Conservation (phyloP, 2,888 invertebrate species). For the Aelia acuminata region DNA sequence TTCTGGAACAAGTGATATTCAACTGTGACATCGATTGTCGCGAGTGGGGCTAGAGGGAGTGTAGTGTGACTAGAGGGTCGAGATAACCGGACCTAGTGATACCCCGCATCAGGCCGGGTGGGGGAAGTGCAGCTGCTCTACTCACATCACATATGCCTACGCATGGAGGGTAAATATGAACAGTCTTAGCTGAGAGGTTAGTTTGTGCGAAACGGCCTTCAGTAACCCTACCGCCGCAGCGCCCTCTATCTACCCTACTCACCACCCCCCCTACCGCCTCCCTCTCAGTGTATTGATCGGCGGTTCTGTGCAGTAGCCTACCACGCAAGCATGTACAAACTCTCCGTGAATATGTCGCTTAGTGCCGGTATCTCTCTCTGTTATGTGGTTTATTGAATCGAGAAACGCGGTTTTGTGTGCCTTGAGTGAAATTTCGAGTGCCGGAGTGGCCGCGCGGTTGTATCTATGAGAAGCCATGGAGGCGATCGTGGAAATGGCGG, state of each 20-base stretch:
- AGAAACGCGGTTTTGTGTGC: conserved; percentile 61
- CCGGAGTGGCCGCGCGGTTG: conserved; percentile 63
- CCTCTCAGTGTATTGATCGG: conserved; percentile 62
- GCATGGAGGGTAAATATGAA: conserved; percentile 54
- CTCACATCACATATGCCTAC: conserved; percentile 54
- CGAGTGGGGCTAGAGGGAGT: conserved; percentile 55
- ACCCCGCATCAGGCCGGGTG: neutral
- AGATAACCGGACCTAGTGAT: neutral
- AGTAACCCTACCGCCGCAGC: conserved; percentile 50
- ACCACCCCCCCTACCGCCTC: conserved; percentile 34
- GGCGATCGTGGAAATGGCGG: conserved; percentile 67
- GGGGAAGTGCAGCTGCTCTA: conserved; percentile 57
- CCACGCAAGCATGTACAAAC: conserved; percentile 65
- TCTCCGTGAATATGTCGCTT: conserved; percentile 63
- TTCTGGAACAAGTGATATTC: conserved; percentile 64
- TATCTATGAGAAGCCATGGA: conserved; percentile 66
- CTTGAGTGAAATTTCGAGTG: conserved; percentile 62
- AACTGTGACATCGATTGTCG: conserved; percentile 64
- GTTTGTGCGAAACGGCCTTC: conserved; percentile 51
- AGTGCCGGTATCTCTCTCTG: conserved; percentile 61
- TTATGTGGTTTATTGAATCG: conserved; percentile 63
- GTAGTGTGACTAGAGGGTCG: conserved; percentile 33
- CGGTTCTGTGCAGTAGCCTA: conserved; percentile 64
- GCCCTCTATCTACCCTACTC: conserved; percentile 48
- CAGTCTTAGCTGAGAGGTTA: conserved; percentile 54